Percentiles rank a stretch among this genome's conserved stretches.
Conservation (phyloP, 2,113 vertebrate species). For the Hyla sarda region DNA sequence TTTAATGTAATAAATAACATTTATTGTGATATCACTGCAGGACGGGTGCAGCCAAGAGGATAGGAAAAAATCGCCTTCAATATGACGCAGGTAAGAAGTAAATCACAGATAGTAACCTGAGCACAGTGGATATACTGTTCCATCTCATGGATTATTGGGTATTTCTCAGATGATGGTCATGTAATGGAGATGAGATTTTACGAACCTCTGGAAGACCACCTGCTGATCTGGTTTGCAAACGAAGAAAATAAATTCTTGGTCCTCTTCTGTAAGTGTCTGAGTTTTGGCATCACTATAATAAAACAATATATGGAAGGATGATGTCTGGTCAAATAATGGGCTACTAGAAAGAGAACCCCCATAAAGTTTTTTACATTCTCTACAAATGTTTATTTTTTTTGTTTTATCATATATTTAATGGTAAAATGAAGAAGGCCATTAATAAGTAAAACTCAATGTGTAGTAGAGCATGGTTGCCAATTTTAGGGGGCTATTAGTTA, state of each 20-base stretch:
- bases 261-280: slow-evolving; percentile 22
- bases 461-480: too few species aligned
- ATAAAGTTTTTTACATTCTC: too few species aligned
- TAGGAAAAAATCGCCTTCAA: slow-evolving; percentile 5
- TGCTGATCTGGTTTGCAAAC: neutral
- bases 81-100: neutral
- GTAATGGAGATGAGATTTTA: slow-evolving; percentile 29
- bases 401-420: too few species aligned
- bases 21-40: slow-evolving; percentile 1
- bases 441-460: too few species aligned
- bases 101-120: neutral
- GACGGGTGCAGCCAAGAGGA: neutral
- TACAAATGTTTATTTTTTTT: too few species aligned
- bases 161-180: neutral
- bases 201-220: neutral
- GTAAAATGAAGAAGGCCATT: too few species aligned
- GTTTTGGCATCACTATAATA: neutral
- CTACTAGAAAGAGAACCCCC: too few species aligned
- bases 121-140: neutral
- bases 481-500: too few species aligned
- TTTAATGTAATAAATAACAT: neutral
- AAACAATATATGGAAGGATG: neutral
- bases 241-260: neutral
- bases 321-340: neutral
- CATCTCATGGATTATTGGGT: neutral